phyloP scores from a whole-genome alignment of 2,113 vertebrate genomes.

The Microtus oregoni region DNA sequence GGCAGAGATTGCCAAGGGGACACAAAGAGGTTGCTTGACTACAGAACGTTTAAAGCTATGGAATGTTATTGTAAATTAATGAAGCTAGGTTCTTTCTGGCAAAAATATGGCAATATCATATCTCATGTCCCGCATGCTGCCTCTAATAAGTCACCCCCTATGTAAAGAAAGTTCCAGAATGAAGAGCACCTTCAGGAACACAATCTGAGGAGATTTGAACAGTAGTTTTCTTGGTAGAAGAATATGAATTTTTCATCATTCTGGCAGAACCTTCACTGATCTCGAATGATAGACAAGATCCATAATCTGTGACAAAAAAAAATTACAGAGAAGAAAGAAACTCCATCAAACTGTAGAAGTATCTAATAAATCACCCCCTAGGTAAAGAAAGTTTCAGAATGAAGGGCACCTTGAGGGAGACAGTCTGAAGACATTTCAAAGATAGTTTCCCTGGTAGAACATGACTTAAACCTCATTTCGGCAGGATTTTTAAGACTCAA shows the following conservation, averaged over 20 bases:
- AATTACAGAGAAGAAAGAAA: neutral
- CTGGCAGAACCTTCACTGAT: fast-evolving
- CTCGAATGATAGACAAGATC: fast-evolving
- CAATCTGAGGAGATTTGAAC: neutral
- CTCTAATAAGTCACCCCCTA: neutral
- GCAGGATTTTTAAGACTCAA: fast-evolving
- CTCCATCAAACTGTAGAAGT: neutral
- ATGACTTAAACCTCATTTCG: fast-evolving
- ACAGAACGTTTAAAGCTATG: neutral
- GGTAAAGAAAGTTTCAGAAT: neutral
- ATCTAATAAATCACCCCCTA: too few species aligned
- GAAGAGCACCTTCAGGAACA: neutral
- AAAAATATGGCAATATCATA: neutral
- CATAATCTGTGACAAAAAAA: neutral
- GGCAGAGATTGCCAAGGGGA: neutral
- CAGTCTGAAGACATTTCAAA: neutral
- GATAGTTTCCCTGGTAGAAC: neutral
- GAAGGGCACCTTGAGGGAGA: neutral
- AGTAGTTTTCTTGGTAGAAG: neutral
- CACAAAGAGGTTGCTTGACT: neutral
- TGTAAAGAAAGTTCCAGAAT: neutral
- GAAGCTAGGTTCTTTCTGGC: neutral
- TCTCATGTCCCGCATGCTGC: too few species aligned
- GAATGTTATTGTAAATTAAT: neutral
- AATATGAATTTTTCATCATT: neutral